A percentile compares a stretch with the other conserved stretches of the same genome.
Conservation (phyloP, 1,140 invertebrate species). For the Prorops nasuta region DNA sequence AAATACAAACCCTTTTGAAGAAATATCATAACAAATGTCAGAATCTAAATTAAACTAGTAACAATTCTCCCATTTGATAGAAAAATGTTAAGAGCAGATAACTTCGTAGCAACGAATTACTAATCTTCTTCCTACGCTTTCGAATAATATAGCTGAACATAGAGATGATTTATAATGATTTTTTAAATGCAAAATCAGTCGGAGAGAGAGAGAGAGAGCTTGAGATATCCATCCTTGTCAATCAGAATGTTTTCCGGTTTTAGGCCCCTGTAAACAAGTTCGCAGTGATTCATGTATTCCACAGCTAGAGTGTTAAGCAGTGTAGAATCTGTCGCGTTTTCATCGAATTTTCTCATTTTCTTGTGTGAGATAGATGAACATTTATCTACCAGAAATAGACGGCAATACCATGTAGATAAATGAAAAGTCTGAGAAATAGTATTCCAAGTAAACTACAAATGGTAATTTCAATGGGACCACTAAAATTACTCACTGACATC, state of each 20-base stretch:
- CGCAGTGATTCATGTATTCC: conserved; percentile 91
- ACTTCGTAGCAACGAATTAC: no score
- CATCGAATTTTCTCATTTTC: conserved; percentile 71
- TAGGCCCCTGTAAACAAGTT: conserved; percentile 89
- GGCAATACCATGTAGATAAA: conserved; percentile 82
- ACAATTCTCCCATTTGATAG: no score
- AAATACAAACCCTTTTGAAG: no score
- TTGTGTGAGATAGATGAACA: conserved; percentile 80
- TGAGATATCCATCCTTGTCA: conserved; percentile 82
- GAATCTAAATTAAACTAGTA: no score
- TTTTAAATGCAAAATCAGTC: conserved; percentile 94
- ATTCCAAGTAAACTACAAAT: conserved; percentile 81
- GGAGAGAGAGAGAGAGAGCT: no score
- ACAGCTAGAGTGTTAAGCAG: conserved; percentile 84
- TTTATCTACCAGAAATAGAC: conserved; percentile 78
- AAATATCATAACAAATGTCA: no score
- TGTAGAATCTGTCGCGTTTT: conserved; percentile 86
- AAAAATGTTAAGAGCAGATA: no score
- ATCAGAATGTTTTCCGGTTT: conserved; percentile 97
- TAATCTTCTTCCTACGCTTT: no score
- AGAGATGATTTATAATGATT: no score
- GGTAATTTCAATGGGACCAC: conserved; percentile 79
- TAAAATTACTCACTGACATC: no score
- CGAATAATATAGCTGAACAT: no score
- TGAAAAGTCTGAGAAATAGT: conserved; percentile 82